Evolutionary conservation across 2,113 vertebrate species (phyloP), one percentile per base, ranked within the genome.

Genomic region (Odontesthes bonariensis): DNA sequence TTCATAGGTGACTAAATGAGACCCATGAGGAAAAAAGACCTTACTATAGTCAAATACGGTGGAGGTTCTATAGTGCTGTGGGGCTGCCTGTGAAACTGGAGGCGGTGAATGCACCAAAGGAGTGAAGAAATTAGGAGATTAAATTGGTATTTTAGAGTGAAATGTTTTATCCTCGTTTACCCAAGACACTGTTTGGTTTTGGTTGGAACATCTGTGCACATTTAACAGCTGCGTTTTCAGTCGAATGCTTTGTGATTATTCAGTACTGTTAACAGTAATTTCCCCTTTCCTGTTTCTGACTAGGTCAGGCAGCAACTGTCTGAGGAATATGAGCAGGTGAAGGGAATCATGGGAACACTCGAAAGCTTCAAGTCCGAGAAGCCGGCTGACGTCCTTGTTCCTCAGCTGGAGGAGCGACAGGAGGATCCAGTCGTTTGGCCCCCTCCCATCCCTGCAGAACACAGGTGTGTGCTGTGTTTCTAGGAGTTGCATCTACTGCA

Each of bases 311-410:
- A 97, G 82, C 96, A 99, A 80, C 92, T 99, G 84, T 77, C 94
- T 52, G 96, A 98, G 88, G 98, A 99, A 89, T 98, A 96, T 52
- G 97, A 98, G 76, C 97, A 99, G 91, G 96, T 99, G 59, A 99
- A 96, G 89, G 92, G 93, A 80, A 97, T 98, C 82, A 94, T 97
- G 81, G 95, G 81, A 90, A 98, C 96, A 2, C 93, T 98, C 56
- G 97, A 98, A 77, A 97, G 95, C 92, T 98, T 99, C 87, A 98
- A 96, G 94, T 91, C 94, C 3, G 96, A 97, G 62, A 97, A 89
- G 90, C 96, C 96, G n/a, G 85, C 92, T 52, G 96, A 97, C 72
- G 93, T 96, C 69, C 91, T 95, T 6, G 94, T 94, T 31, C 94
- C 94, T 71, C 95, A 87, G 63, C 92, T 89, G 40, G 96, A 97